These are phyloP conservation scores for Orchesella cincta DNA, from an alignment of 1,140 invertebrate genomes.

Conservation along the genomic window DNA sequence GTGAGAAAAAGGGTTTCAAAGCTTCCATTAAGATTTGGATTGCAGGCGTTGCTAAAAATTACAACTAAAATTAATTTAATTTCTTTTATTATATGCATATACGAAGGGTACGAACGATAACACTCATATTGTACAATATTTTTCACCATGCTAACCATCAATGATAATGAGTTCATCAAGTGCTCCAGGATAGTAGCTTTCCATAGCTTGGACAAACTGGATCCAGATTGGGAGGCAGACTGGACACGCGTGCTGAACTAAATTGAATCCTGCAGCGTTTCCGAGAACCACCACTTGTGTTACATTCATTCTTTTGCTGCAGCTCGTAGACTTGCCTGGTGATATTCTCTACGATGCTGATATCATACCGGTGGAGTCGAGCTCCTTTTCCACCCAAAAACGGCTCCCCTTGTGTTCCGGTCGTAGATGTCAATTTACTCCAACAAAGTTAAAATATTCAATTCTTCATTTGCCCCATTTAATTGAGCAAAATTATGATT, in stretches of 20 bases:
- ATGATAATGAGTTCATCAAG: not conserved
- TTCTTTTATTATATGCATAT: too few species aligned
- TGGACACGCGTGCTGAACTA: not conserved
- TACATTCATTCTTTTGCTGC: not conserved
- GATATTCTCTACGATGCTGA: not conserved
- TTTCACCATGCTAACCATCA: too few species aligned
- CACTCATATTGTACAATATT: too few species aligned
- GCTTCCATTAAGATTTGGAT: not conserved
- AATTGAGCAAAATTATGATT: too few species aligned
- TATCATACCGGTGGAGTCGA: not conserved
- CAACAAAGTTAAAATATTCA: not conserved
- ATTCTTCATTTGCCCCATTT: too few species aligned
- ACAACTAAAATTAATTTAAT: too few species aligned
- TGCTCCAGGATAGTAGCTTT: not conserved
- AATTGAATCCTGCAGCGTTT: not conserved
- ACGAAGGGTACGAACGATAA: too few species aligned
- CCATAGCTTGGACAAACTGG: not conserved
- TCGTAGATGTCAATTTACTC: not conserved
- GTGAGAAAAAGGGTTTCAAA: not conserved
- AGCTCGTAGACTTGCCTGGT: not conserved
- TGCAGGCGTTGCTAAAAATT: not conserved
- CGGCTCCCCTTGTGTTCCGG: not conserved
- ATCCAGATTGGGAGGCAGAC: not conserved
- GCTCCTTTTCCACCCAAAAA: not conserved
- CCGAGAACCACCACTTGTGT: conserved; percentile 22